Evolutionary conservation across 2,888 invertebrate genomes (phyloP).

Genomic region (Caenorhabditis macrosperma): DNA sequence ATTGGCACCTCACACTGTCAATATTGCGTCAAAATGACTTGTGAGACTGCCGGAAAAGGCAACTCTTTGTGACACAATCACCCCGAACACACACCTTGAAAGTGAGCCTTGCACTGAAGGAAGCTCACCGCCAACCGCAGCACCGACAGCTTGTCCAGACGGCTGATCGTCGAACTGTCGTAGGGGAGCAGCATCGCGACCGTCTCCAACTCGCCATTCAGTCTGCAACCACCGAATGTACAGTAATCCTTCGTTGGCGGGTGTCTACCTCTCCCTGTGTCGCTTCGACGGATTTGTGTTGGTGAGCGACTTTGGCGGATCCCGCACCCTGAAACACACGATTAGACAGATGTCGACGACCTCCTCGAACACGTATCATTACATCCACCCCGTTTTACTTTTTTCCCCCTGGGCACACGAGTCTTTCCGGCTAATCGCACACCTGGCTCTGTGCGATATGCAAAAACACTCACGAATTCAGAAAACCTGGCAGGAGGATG

Average conservation of each 20-base stretch:
- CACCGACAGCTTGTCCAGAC: slow-evolving; percentile 97
- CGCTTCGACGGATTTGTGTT: slow-evolving; percentile 93
- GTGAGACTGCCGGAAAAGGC: not conserved
- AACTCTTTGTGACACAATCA: slow-evolving; percentile 37
- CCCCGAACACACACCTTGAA: slow-evolving; percentile 88
- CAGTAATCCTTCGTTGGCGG: not conserved
- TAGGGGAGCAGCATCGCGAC: slow-evolving; percentile 85
- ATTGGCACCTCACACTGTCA: slow-evolving; percentile 47
- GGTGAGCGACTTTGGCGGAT: slow-evolving; percentile 72
- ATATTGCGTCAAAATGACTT: slow-evolving; percentile 36
- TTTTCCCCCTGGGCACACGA: slow-evolving; percentile 13
- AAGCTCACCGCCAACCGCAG: slow-evolving; percentile 97
- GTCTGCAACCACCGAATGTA: slow-evolving; percentile 77
- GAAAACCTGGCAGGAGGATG: slow-evolving; percentile 3
- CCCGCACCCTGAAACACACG: slow-evolving; percentile 74
- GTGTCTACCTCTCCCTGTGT: slow-evolving; percentile 88
- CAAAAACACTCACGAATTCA: slow-evolving; percentile 55
- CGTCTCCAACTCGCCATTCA: slow-evolving; percentile 98
- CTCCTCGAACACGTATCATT: slow-evolving; percentile 34
- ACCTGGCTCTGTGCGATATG: slow-evolving; percentile 28
- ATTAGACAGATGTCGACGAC: not conserved
- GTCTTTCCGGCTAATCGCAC: slow-evolving; percentile 2
- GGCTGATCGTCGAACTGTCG: slow-evolving; percentile 85
- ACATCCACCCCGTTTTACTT: slow-evolving; percentile 3
- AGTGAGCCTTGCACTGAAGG: slow-evolving; percentile 98